These are phyloP conservation scores for Apantesis nais DNA, from an alignment of 2,888 invertebrate genomes.

Conservation along the genomic window DNA sequence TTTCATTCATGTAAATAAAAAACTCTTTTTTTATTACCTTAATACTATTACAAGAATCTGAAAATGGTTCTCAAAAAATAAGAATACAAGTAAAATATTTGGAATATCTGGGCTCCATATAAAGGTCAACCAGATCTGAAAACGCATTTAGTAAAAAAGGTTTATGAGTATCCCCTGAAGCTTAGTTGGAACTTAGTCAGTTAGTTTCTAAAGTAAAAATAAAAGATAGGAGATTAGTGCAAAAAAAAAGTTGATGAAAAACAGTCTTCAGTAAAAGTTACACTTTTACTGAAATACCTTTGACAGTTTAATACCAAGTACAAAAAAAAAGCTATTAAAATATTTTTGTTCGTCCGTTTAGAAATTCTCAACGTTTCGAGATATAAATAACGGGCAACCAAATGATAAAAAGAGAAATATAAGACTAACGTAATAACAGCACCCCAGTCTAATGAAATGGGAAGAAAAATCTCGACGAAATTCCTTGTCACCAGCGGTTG, in stretches of 20 bases:
- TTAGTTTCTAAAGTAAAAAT: no score
- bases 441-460: slow-evolving; percentile 54
- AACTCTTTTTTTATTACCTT: slow-evolving; percentile 27
- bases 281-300: neutral
- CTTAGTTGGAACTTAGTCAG: no score
- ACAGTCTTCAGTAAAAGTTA: neutral
- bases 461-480: slow-evolving; percentile 58
- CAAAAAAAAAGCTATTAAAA: neutral
- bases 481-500: slow-evolving; percentile 58
- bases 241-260: neutral
- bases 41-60: slow-evolving; percentile 37
- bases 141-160: no score
- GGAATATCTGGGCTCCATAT: slow-evolving; percentile 27
- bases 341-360: slow-evolving; percentile 2
- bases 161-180: no score
- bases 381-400: slow-evolving; percentile 20
- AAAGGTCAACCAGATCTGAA: slow-evolving; percentile 25
- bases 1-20: slow-evolving; percentile 20
- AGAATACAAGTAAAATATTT: slow-evolving; percentile 33
- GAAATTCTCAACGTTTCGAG: slow-evolving; percentile 13
- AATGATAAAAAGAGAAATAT: slow-evolving; percentile 31
- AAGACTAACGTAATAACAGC: slow-evolving; percentile 43
- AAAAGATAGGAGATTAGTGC: no score
- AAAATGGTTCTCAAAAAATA: slow-evolving; percentile 34
- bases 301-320: neutral